Conservation (phyloP, 2,113 vertebrate species). For the Thalassoma bifasciatum region DNA sequence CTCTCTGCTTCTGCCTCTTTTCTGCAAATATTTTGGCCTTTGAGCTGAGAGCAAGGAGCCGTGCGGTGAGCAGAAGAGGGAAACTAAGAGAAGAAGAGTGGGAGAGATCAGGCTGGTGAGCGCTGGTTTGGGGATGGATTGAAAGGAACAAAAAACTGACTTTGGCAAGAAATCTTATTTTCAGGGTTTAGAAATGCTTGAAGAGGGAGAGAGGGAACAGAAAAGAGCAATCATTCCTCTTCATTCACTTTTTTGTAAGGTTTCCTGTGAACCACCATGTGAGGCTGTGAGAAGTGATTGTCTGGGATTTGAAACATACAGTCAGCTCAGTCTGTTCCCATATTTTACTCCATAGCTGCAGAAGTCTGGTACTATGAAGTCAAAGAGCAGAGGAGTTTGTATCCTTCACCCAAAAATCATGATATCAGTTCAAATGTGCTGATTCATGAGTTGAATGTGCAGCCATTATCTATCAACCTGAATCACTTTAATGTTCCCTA, state of each 20-base stretch:
- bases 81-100: constrained; percentile 18
- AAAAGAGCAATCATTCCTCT: not conserved
- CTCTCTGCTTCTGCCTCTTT: constrained; percentile 34
- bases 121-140: constrained; percentile 12
- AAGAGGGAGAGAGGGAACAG: not conserved
- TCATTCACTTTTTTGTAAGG: not conserved
- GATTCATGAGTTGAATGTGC: not conserved
- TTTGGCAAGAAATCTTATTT: not conserved
- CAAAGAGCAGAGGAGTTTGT: not conserved
- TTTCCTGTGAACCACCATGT: constrained; percentile 12
- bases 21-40: constrained; percentile 48
- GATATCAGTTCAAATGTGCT: not conserved
- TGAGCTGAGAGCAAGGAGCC: constrained; percentile 24
- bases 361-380: not conserved
- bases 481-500: not conserved
- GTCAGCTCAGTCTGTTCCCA: constrained; percentile 1
- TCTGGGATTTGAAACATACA: not conserved
- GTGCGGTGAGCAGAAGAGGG: constrained; percentile 35
- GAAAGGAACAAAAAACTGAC: constrained; percentile 1
- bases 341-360: not conserved
- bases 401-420: not conserved
- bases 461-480: not conserved
- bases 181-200: constrained; percentile 11
- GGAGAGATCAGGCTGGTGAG: constrained; percentile 2
- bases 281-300: constrained; percentile 6